Base-by-base conservation (phyloP, 2,888 invertebrate genomes). In the Napeogenes sylphis region DNA sequence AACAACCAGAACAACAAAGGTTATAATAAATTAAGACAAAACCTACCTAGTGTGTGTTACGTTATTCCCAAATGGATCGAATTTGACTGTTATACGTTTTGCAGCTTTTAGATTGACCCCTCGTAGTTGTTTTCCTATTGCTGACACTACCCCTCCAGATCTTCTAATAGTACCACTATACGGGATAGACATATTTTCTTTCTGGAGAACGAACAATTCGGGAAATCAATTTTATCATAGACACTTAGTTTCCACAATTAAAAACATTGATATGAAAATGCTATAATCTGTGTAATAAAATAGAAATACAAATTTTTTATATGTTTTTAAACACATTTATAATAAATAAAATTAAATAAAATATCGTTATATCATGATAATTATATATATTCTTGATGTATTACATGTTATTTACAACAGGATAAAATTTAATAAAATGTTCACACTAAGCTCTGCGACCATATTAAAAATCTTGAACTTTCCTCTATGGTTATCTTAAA, bases 31-130 rank as follows among this genome's bases (percentile, higher is more conserved):
- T 30, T n/a, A 14, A 45, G n/a, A 45, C 53, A 53, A 55, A 63
- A 62, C 80, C 85, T 86, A 93, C 94, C 94, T 92, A 73, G 92
- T 92, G 69, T 92, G 92, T 66, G 86, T 89, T 63, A 94, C 94
- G 84, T 94, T 94, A 73, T 93, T 91, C 73, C 93, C 92, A 83
- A 97, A 97, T 4, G 97, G 97, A 87, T 97, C 97, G 78, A 97
- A 97, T 84, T 94, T 93, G 59, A 96, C 93, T 59, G 93, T 92
- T 65, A 97, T 92, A 83, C 93, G 92, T 75, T 94, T 94, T 0
- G 95, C 94, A 54, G 95, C 95, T 81, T 95, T 95, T 64, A 97
- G 90, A 90, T 95, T 95, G 10, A 97, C 83, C 68, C 81, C 75
- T 78, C 91, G 93, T 60, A 96, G 73, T 82, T 97, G 94, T 84